Percentiles rank a stretch among this genome's conserved stretches.
phyloP scores from a whole-genome alignment of 2,797 vertebrate species.

The Esox lucius region DNA sequence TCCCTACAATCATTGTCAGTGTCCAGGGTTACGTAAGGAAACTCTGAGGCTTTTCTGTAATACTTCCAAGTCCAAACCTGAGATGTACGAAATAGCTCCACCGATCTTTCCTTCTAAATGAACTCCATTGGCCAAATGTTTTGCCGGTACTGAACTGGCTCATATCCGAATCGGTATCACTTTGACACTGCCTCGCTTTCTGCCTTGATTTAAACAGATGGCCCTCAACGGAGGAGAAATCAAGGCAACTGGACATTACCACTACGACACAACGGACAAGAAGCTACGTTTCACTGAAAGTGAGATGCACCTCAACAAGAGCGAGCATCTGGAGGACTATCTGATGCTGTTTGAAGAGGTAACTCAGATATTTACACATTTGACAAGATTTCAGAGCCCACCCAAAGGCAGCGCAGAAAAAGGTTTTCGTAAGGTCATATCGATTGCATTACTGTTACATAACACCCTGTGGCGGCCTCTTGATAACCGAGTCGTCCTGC shows the following conservation, averaged over 20 bases:
- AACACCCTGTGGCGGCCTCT: not conserved
- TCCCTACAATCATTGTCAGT: not conserved
- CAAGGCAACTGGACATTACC: slow-evolving; percentile 57
- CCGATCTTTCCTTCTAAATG: slow-evolving; percentile 8
- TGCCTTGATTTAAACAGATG: slow-evolving; percentile 36
- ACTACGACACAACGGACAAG: slow-evolving; percentile 67
- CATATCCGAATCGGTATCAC: not conserved
- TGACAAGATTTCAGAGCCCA: not conserved
- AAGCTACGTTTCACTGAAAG: slow-evolving; percentile 73
- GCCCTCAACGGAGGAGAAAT: slow-evolving; percentile 51
- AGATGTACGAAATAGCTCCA: not conserved
- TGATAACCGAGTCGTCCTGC: not conserved
- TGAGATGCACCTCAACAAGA: slow-evolving; percentile 56
- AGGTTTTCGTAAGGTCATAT: not conserved
- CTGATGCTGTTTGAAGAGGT: slow-evolving; percentile 77
- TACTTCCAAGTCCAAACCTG: not conserved
- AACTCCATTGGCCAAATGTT: not conserved
- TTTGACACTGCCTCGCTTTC: slow-evolving; percentile 8
- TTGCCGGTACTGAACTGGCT: not conserved
- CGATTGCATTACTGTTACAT: not conserved
- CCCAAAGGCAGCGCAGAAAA: not conserved
- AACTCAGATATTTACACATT: slow-evolving; percentile 10
- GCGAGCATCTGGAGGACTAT: slow-evolving; percentile 68
- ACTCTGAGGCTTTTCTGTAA: not conserved
- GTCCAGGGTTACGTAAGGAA: not conserved